phyloP scores from a whole-genome alignment of 2,888 invertebrate species.

The Sycophila texana region DNA sequence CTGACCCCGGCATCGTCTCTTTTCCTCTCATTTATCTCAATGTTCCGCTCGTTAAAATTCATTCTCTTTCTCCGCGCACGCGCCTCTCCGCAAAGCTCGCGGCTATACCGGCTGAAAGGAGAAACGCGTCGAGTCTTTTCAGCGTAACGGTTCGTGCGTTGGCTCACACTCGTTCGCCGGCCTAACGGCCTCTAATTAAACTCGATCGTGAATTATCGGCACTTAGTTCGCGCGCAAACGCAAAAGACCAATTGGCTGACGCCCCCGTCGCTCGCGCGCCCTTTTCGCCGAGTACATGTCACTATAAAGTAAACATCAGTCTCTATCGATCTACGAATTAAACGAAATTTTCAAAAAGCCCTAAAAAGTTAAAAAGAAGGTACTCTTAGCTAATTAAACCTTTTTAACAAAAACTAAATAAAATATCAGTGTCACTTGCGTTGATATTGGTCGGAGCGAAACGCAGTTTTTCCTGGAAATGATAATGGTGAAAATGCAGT shows the following conservation, averaged over 20 bases:
- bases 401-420: too few species aligned
- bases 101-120: background rate
- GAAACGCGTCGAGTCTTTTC: constrained; percentile 16
- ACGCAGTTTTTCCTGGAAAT: too few species aligned
- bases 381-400: too few species aligned
- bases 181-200: constrained; percentile 62
- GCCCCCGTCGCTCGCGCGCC: background rate
- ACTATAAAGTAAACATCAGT: background rate
- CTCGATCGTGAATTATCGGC: constrained; percentile 59
- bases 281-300: background rate
- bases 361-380: too few species aligned
- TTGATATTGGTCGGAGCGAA: too few species aligned
- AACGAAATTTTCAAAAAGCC: too few species aligned
- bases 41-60: constrained; percentile 43
- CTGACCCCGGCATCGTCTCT: background rate
- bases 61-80: background rate
- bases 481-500: too few species aligned
- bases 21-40: constrained; percentile 31
- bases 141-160: constrained; percentile 1
- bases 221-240: background rate
- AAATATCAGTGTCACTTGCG: too few species aligned
- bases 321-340: background rate
- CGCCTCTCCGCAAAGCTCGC: background rate
- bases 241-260: background rate
- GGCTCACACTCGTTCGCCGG: background rate